A percentile compares a stretch with the other conserved stretches of the same genome.
These are phyloP conservation scores for Dermatophagoides farinae DNA, from an alignment of 1,140 invertebrate genomes.

Conservation along the genomic window DNA sequence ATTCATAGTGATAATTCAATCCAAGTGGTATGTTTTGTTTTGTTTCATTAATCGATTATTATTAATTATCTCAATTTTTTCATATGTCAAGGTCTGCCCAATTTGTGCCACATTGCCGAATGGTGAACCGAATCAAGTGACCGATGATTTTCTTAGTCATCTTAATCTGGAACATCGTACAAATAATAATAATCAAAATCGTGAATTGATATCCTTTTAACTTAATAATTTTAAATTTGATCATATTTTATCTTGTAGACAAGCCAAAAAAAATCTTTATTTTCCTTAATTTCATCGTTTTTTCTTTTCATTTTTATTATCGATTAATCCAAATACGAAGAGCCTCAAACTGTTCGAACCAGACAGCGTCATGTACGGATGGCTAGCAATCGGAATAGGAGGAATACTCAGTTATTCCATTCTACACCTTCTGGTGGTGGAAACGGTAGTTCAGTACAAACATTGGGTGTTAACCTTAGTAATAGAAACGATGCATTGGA, in stretches of 20 bases:
- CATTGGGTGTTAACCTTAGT: slow-evolving; percentile 50
- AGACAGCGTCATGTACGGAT: slow-evolving; percentile 55
- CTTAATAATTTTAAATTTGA: neutral
- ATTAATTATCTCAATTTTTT: slow-evolving; percentile 2
- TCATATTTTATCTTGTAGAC: neutral
- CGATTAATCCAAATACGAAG: neutral
- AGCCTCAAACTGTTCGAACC: slow-evolving; percentile 35
- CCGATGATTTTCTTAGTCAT: slow-evolving; percentile 91
- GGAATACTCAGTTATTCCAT: slow-evolving; percentile 37
- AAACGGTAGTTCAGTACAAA: slow-evolving; percentile 30
- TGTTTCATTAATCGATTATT: neutral
- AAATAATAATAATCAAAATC: slow-evolving; percentile 24
- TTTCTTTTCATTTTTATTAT: neutral
- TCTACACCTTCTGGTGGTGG: neutral
- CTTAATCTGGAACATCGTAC: slow-evolving; percentile 71
- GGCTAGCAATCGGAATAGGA: slow-evolving; percentile 43
- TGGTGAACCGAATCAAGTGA: slow-evolving; percentile 88
- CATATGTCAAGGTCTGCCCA: slow-evolving; percentile 50
- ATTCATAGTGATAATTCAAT: slow-evolving; percentile 64
- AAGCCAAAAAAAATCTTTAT: neutral
- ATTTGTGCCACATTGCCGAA: slow-evolving; percentile 84
- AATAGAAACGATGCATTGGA: slow-evolving; percentile 64
- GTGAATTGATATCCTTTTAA: slow-evolving; percentile 24
- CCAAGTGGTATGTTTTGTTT: slow-evolving; percentile 50
- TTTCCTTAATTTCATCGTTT: slow-evolving; percentile 8